phyloP scores from a whole-genome alignment of 2,113 vertebrate genomes.

The Dipodomys ordii region DNA sequence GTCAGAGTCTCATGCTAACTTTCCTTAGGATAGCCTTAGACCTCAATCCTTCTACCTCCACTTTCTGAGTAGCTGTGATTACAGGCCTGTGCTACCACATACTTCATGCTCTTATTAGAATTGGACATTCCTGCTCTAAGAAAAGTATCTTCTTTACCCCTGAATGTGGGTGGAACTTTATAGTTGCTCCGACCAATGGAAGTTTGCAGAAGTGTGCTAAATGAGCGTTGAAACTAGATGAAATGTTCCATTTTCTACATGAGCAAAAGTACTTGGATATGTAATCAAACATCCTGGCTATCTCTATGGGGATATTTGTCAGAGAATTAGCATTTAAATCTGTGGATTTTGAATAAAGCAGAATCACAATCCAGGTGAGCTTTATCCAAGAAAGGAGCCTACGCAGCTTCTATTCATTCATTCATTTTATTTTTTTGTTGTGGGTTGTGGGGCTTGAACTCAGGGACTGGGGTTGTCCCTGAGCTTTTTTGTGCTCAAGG shows the following conservation, averaged over 20 bases:
- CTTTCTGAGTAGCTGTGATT: too few relatives aligned
- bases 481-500: too few relatives aligned
- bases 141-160: background rate
- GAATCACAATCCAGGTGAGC: background rate
- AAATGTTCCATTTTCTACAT: background rate
- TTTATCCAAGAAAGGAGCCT: background rate
- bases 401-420: too few relatives aligned
- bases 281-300: background rate
- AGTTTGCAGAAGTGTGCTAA: background rate
- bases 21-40: too few relatives aligned
- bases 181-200: background rate
- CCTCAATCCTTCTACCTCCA: too few relatives aligned
- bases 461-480: too few relatives aligned
- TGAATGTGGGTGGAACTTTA: background rate
- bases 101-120: background rate
- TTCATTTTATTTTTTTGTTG: too few relatives aligned
- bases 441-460: too few relatives aligned
- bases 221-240: background rate
- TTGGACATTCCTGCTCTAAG: background rate
- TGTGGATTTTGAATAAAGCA: background rate
- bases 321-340: background rate
- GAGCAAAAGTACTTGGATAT: background rate
- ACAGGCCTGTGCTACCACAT: too few relatives aligned
- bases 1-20: too few relatives aligned
- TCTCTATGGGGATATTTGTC: background rate